Evolutionary conservation across 2,797 vertebrate genomes (phyloP), one percentile per base, ranked within the genome.

Genomic region (Argyrosomus regius): DNA sequence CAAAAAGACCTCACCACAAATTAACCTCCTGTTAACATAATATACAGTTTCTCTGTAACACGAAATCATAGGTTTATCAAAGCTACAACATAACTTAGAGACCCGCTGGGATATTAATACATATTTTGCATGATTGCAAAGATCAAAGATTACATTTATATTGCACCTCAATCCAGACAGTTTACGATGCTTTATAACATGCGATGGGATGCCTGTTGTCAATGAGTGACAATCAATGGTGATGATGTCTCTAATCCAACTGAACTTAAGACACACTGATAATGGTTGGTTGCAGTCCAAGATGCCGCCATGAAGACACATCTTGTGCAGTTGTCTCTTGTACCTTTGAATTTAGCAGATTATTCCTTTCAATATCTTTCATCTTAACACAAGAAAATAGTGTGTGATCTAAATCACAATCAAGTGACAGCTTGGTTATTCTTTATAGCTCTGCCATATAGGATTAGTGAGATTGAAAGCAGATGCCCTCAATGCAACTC

Each of bases 381-480:
- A 77, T 62, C 52, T 53, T 58, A 75, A 31, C 17, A 20, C 66
- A 85, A 53, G 18, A 18, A 73, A 81, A 75, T 3, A 56, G 69
- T 53, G 52, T 20, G 31, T 52, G 61, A 83, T 77, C 22, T 76
- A 80, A 89, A 92, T 91, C 86, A 81, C 82, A 87, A 87, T 78
- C 54, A 64, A 83, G 67, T 71, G 79, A 78, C 68, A 56, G 80
- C 72, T 70, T 68, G 60, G 69, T 82, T 78, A 75, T 83, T 81
- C 83, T 89, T 90, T 87, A 88, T 72, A 88, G 75, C 63, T 52
- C 71, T 85, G 88, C 87, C 77, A 86, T 81, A 76, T 53, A 79
- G 66, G 39, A 78, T 76, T 60, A 64, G 16, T 12, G 14, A 76
- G 81, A 90, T 83, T 82, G 64, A 79, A 90, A 90, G 82, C 92